These are phyloP conservation scores for Drosophila mauritiana DNA, from an alignment of 1,140 invertebrate genomes.

Conservation along the genomic window DNA sequence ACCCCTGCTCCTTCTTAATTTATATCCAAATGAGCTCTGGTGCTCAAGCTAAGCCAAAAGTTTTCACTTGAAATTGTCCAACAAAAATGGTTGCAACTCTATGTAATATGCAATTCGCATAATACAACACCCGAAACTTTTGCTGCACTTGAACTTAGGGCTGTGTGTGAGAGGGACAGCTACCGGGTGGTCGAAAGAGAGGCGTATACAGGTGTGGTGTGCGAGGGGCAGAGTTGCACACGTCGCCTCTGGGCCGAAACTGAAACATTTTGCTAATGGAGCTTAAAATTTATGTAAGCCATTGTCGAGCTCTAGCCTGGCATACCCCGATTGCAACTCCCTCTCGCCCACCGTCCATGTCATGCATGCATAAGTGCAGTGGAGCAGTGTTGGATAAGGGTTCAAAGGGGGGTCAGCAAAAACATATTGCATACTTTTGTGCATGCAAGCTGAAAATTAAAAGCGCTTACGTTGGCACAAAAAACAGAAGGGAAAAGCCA, in stretches of 20 bases:
- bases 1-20: conserved; percentile 44
- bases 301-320: conserved; percentile 58
- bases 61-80: conserved; percentile 66
- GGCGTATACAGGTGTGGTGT: background rate
- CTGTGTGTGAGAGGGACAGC: conserved; percentile 1
- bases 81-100: conserved; percentile 58
- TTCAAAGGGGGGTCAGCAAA: conserved; percentile 7
- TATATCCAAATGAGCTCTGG: conserved; percentile 73
- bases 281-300: conserved; percentile 82
- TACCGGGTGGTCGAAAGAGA: background rate
- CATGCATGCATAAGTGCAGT: conserved; percentile 78
- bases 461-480: conserved; percentile 75
- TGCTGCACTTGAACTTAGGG: conserved; percentile 75
- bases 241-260: conserved; percentile 62
- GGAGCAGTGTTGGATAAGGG: conserved; percentile 3
- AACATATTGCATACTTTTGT: conserved; percentile 82
- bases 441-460: conserved; percentile 83
- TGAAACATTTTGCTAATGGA: conserved; percentile 81
- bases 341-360: conserved; percentile 34
- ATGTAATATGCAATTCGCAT: conserved; percentile 76
- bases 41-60: conserved; percentile 62
- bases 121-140: conserved; percentile 69
- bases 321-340: background rate
- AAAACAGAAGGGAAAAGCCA: conserved; percentile 15
- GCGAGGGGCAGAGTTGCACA: conserved; percentile 31